These are phyloP conservation scores for Sycophaga agraensis DNA, from an alignment of 1,140 invertebrate species.

Conservation along the genomic window DNA sequence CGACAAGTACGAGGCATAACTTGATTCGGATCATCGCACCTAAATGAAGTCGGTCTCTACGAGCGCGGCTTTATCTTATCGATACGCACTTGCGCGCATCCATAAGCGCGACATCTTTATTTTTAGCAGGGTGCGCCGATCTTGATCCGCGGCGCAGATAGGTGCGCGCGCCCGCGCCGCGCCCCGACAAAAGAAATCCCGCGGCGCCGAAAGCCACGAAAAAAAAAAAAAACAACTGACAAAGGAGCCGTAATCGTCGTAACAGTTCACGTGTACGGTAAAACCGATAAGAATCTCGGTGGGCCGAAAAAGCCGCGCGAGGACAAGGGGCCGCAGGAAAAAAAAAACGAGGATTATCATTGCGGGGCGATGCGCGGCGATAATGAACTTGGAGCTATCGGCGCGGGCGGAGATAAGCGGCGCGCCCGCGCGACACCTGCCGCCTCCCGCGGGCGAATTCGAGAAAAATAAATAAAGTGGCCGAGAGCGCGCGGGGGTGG, in stretches of 20 bases:
- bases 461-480: no score
- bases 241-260: no score
- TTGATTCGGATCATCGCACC: no score
- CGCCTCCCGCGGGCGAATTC: no score
- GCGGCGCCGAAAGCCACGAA: neutral
- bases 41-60: neutral
- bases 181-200: neutral
- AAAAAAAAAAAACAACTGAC: no score
- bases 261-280: no score
- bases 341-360: neutral
- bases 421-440: no score
- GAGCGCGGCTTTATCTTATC: constrained; percentile 4
- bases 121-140: constrained; percentile 4
- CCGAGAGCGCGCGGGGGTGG: neutral
- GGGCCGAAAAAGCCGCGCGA: neutral
- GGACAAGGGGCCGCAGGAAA: neutral
- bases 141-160: constrained; percentile 4
- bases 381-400: neutral
- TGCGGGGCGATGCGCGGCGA: neutral
- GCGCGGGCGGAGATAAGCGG: no score
- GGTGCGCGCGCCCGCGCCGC: neutral
- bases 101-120: constrained; percentile 14
- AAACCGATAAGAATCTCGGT: neutral
- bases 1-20: no score
- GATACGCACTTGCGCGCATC: no score